These are phyloP conservation scores for Himantopus leucocephalus DNA, from an alignment of 2,113 vertebrate genomes.

Conservation along the genomic window DNA sequence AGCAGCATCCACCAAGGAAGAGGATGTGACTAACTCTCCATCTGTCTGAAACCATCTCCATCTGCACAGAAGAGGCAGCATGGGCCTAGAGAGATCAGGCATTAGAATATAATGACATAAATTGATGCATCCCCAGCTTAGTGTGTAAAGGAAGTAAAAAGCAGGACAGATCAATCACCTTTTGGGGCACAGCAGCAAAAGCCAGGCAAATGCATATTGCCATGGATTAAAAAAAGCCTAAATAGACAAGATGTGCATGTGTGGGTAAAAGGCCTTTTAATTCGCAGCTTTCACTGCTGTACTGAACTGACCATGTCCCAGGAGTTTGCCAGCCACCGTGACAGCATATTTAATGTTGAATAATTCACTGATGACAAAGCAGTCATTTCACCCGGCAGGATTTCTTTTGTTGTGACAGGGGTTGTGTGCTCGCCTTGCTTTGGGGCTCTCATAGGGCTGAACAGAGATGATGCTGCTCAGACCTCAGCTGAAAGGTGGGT, in stretches of 20 bases:
- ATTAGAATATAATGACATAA: background rate
- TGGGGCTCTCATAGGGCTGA: background rate
- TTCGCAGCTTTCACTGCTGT: too few species aligned
- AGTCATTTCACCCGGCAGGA: background rate
- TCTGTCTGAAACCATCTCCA: background rate
- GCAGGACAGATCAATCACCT: background rate
- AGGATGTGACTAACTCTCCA: background rate
- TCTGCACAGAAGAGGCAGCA: background rate
- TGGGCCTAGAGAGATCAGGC: background rate
- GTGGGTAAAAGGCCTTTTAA: background rate
- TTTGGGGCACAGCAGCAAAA: background rate
- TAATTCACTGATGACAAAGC: background rate
- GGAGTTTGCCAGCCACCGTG: background rate
- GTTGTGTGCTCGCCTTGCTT: background rate
- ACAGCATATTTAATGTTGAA: background rate
- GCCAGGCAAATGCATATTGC: background rate
- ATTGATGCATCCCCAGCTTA: background rate
- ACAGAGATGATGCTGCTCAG: background rate
- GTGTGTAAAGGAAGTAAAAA: background rate
- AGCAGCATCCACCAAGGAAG: background rate
- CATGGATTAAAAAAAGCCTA: background rate
- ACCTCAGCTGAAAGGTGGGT: background rate
- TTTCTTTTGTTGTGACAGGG: too few species aligned
- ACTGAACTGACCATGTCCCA: background rate
- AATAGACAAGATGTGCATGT: background rate